These are phyloP conservation scores for Lethenteron reissneri DNA, from an alignment of 2,113 vertebrate species.

Conservation along the genomic window DNA sequence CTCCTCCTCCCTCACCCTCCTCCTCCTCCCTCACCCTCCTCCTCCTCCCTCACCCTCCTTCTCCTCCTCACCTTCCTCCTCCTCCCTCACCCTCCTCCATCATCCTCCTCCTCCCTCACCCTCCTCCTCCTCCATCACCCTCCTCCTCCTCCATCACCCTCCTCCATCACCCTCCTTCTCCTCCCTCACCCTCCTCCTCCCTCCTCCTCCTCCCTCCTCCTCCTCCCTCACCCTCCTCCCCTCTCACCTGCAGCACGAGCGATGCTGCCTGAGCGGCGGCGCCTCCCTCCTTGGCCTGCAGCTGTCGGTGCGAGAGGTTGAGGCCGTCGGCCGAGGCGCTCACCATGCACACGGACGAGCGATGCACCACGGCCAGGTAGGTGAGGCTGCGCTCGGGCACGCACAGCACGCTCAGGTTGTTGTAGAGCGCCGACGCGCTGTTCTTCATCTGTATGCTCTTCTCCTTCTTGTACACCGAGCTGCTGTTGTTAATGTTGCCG, in stretches of 20 bases:
- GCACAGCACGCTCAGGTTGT: constrained; percentile 58
- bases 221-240: not conserved
- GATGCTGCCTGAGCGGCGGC: constrained; percentile 27
- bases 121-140: not conserved
- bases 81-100: not conserved
- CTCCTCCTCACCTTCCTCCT: too few species aligned
- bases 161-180: not conserved
- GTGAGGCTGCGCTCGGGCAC: constrained; percentile 28
- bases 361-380: constrained; percentile 49
- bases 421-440: constrained; percentile 53
- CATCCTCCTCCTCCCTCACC: not conserved
- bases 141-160: not conserved
- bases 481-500: too few species aligned
- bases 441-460: constrained; percentile 39
- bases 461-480: constrained; percentile 44
- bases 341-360: constrained; percentile 43
- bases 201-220: not conserved
- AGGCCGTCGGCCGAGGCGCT: constrained; percentile 38
- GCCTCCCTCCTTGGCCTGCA: constrained; percentile 44
- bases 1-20: not conserved
- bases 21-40: not conserved
- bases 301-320: constrained; percentile 48
- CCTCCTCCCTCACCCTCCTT: not conserved
- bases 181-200: not conserved
- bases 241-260: constrained; percentile 50